A percentile compares a stretch with the other conserved stretches of the same genome.
Conservation (phyloP, 2,888 invertebrate species). For the Cylindroiulus punctatus region DNA sequence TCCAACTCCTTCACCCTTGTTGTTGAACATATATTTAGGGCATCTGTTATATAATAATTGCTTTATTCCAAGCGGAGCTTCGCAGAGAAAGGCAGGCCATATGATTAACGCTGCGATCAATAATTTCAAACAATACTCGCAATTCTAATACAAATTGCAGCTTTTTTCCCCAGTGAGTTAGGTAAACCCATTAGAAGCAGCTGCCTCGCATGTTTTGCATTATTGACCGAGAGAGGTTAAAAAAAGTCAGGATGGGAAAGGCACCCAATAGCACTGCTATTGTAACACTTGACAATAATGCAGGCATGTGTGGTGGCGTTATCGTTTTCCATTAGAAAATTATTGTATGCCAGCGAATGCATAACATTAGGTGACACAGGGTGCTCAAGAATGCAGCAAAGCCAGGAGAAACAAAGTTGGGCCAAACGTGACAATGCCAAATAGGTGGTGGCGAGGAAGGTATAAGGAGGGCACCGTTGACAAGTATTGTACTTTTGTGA, state of each 20-base stretch:
- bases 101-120: constrained; percentile 29
- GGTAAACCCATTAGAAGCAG: constrained; percentile 42
- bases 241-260: constrained; percentile 30
- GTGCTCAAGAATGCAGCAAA: background rate
- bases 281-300: constrained; percentile 31
- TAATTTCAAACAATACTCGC: constrained; percentile 42
- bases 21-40: constrained; percentile 37
- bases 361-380: background rate
- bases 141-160: constrained; percentile 42
- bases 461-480: background rate
- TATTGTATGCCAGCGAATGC: background rate
- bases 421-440: constrained; percentile 24
- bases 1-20: constrained; percentile 42
- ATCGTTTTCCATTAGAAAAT: constrained; percentile 38
- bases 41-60: constrained; percentile 42
- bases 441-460: constrained; percentile 16
- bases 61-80: constrained; percentile 39
- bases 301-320: constrained; percentile 14
- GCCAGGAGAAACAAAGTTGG: constrained; percentile 22
- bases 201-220: constrained; percentile 37
- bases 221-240: constrained; percentile 37
- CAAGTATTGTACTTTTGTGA: background rate
- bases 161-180: constrained; percentile 28
- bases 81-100: constrained; percentile 26
- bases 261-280: background rate